Evolutionary conservation across 2,797 vertebrate genomes (phyloP).

Genomic region (Muscicapa comitata): DNA sequence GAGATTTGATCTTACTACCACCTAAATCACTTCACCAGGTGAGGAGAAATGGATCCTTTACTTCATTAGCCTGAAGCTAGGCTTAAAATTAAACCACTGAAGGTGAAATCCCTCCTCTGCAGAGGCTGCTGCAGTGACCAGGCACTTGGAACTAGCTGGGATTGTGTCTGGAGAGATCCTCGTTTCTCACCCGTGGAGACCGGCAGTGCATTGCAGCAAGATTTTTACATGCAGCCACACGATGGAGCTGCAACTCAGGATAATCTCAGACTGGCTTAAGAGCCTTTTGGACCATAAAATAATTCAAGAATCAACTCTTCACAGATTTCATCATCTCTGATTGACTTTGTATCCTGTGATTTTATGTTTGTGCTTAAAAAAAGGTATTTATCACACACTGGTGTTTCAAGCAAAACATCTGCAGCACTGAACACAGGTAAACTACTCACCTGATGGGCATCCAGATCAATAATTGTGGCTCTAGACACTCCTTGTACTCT

Average conservation of each 20-base stretch:
- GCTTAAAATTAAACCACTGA: background rate
- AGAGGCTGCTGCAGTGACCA: background rate
- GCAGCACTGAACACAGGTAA: background rate
- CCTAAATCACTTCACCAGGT: background rate
- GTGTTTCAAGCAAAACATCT: background rate
- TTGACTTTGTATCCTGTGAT: background rate
- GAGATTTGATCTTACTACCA: background rate
- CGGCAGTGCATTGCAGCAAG: background rate
- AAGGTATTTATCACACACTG: background rate
- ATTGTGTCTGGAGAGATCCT: background rate
- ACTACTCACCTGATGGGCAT: conserved; percentile 91
- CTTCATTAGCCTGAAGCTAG: background rate
- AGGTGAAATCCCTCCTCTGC: background rate
- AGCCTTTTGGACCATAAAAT: background rate
- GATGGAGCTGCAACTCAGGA: conserved; percentile 58
- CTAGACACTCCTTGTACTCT: conserved; percentile 86
- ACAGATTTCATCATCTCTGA: background rate
- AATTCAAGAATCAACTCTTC: background rate
- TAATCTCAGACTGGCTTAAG: background rate
- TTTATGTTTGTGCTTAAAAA: background rate
- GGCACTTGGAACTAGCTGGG: background rate
- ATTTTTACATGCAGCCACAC: conserved; percentile 23
- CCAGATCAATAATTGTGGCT: conserved; percentile 91
- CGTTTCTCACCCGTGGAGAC: background rate
- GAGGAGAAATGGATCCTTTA: background rate